phyloP scores from a whole-genome alignment of 2,888 invertebrate genomes.

The Drosophila gaucha region DNA sequence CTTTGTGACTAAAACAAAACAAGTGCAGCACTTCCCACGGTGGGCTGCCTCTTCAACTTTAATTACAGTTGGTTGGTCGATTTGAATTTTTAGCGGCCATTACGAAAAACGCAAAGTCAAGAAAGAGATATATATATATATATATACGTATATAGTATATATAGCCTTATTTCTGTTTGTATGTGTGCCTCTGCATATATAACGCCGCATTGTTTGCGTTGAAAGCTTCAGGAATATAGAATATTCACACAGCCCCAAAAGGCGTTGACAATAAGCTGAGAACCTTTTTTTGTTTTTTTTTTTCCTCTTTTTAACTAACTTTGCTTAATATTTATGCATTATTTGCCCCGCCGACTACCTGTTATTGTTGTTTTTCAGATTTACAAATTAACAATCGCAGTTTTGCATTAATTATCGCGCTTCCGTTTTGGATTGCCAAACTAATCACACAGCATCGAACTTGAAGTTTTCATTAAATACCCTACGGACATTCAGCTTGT shows the following conservation, averaged over 20 bases:
- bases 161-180: background rate
- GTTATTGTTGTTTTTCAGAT: conserved; percentile 60
- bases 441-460: conserved; percentile 52
- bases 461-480: conserved; percentile 19
- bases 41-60: conserved; percentile 68
- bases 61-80: conserved; percentile 74
- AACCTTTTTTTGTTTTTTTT: conserved; percentile 41
- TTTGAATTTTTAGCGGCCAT: conserved; percentile 61
- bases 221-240: conserved; percentile 64
- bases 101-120: conserved; percentile 68
- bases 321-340: conserved; percentile 74
- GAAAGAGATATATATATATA: conserved; percentile 45
- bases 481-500: background rate
- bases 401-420: conserved; percentile 77
- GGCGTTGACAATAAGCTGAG: conserved; percentile 53
- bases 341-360: conserved; percentile 44
- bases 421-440: conserved; percentile 63
- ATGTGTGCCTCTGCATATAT: conserved; percentile 35
- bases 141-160: conserved; percentile 17
- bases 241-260: conserved; percentile 79
- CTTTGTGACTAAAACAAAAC: conserved; percentile 63
- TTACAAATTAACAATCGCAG: conserved; percentile 74
- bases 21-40: conserved; percentile 76
- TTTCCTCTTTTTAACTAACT: conserved; percentile 37
- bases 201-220: conserved; percentile 68